These are phyloP conservation scores for Umimayanthus kanabou DNA, from an alignment of 92 coral and sea anemone species.

Conservation along the genomic window DNA sequence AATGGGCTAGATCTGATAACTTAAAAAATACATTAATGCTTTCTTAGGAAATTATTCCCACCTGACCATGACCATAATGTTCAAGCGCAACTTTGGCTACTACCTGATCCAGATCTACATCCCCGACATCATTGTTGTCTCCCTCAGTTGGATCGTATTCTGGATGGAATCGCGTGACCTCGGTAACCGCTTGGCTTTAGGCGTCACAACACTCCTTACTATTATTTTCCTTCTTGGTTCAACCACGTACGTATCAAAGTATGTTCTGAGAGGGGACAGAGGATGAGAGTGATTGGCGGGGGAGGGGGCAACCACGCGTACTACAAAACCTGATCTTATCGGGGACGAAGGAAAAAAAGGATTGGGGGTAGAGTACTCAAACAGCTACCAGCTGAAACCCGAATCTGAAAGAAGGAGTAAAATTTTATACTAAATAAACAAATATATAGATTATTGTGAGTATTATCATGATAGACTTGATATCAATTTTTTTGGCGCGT, in stretches of 20 bases:
- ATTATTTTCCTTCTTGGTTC: slow-evolving; percentile 87
- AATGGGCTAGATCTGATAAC: not conserved
- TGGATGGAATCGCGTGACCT: slow-evolving; percentile 88
- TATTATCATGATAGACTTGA: not conserved
- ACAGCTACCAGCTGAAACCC: too few species aligned
- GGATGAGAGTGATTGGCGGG: not conserved
- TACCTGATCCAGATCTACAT: slow-evolving; percentile 83
- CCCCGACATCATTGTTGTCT: slow-evolving; percentile 73
- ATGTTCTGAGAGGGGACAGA: not conserved
- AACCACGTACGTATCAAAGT: slow-evolving; percentile 32
- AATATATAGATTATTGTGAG: not conserved
- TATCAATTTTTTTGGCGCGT: not conserved
- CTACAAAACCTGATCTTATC: too few species aligned
- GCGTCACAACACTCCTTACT: slow-evolving; percentile 79
- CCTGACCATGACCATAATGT: slow-evolving; percentile 56
- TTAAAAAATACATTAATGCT: not conserved
- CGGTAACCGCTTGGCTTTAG: slow-evolving; percentile 82
- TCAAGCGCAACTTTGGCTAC: slow-evolving; percentile 82
- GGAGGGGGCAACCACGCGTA: too few species aligned
- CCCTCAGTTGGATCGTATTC: slow-evolving; percentile 89
- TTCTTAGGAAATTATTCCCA: slow-evolving; percentile 70
- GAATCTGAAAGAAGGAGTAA: too few species aligned
- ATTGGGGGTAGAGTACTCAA: too few species aligned
- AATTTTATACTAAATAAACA: too few species aligned
- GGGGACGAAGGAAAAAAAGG: too few species aligned